Evolutionary conservation across 2,113 vertebrate genomes (phyloP).

Genomic region (Pygoscelis antarcticus): DNA sequence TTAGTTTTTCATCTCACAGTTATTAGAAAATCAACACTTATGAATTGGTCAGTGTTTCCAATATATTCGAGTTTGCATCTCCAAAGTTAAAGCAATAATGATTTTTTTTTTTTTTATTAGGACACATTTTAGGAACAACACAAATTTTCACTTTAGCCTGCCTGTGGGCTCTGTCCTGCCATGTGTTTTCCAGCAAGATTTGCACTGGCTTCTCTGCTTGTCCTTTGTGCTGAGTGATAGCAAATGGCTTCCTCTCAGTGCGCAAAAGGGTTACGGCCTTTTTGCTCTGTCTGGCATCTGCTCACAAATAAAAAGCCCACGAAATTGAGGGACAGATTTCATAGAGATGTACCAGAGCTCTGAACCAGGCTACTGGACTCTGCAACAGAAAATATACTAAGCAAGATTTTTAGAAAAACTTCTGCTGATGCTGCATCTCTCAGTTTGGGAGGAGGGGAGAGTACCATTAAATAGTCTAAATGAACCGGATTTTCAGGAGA

Average conservation of each 20-base stretch:
- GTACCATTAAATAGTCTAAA: not conserved
- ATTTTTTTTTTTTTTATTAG: not conserved
- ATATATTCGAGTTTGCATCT: not conserved
- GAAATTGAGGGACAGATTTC: not conserved
- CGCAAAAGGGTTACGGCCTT: not conserved
- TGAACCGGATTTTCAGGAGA: not conserved
- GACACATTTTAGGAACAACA: not conserved
- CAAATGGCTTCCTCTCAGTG: not conserved
- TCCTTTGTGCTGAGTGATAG: not conserved
- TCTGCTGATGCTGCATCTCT: not conserved
- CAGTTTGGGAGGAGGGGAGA: not conserved
- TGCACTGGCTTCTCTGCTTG: not conserved
- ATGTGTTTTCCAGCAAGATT: not conserved
- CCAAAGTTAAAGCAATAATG: not conserved
- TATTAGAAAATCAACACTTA: not conserved
- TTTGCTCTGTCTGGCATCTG: not conserved
- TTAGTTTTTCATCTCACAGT: slow-evolving; percentile 26
- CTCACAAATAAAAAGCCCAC: not conserved
- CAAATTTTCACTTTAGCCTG: not conserved
- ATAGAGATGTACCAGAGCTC: not conserved
- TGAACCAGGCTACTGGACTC: not conserved
- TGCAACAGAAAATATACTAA: not conserved
- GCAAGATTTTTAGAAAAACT: not conserved
- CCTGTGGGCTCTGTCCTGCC: not conserved
- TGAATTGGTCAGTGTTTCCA: not conserved